Conservation (phyloP, 2,797 vertebrate species). For the Dendrocincla tyrannina region DNA sequence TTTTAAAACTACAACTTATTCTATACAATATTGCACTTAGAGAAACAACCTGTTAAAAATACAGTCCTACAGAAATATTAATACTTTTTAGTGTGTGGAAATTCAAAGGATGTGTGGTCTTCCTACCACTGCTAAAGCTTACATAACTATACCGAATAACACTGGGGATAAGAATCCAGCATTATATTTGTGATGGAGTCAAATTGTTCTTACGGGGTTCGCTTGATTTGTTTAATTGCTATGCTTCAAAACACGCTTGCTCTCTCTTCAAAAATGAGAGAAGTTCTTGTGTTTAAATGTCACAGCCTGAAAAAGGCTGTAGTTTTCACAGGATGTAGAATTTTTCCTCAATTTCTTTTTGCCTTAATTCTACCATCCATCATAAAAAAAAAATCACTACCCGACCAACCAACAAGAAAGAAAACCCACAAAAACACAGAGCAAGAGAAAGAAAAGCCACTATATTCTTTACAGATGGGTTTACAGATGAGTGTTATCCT, state of each 20-base stretch:
- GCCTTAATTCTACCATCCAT: neutral
- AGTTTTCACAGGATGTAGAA: fast-evolving
- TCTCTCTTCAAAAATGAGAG: neutral
- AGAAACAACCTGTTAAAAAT: neutral
- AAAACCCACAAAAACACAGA: neutral
- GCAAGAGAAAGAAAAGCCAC: neutral
- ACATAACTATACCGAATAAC: neutral
- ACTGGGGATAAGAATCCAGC: neutral
- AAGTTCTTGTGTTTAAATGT: neutral
- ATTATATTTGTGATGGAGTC: neutral
- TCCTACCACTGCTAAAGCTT: neutral
- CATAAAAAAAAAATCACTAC: neutral
- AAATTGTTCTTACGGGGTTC: neutral
- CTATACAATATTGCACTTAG: neutral
- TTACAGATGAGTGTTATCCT: neutral
- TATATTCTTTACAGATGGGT: neutral
- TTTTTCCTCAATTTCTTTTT: neutral
- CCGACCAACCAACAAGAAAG: neutral
- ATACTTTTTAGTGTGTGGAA: neutral
- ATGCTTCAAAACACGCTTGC: fast-evolving
- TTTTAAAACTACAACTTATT: neutral
- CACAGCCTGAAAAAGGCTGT: neutral
- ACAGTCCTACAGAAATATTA: neutral
- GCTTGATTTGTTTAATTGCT: neutral
- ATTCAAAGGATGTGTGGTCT: neutral